Evolutionary conservation across 2,888 invertebrate species (phyloP).

Genomic region (Acanthosepion esculentum): DNA sequence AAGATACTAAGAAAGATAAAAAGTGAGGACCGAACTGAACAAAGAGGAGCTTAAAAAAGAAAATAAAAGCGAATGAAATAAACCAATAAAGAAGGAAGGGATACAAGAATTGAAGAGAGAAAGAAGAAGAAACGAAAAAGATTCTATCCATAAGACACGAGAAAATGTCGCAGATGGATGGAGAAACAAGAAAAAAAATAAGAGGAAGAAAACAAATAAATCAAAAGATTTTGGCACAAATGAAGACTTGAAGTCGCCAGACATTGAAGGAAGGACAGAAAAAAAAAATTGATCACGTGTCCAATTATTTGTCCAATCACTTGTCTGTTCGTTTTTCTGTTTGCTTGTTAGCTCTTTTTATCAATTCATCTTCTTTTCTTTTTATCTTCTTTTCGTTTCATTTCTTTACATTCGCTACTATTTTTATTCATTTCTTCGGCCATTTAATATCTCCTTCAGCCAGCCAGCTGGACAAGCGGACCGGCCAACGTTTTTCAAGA

Average conservation of each 20-base stretch:
- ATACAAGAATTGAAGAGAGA: neutral
- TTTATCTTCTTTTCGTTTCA: neutral
- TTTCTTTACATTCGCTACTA: too few species aligned
- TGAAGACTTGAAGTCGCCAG: neutral
- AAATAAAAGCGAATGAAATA: neutral
- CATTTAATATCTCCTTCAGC: neutral
- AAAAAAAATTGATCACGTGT: slow-evolving; percentile 20
- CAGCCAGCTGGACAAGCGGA: neutral
- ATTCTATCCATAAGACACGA: neutral
- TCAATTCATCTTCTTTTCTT: neutral
- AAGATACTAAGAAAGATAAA: neutral
- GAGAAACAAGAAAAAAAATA: neutral
- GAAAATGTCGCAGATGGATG: neutral
- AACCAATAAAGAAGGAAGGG: neutral
- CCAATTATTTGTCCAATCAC: slow-evolving; percentile 33
- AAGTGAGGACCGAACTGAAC: neutral
- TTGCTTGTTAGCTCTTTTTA: neutral
- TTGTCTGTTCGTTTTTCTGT: neutral
- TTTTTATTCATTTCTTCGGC: neutral
- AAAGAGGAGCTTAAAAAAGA: neutral
- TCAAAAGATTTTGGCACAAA: neutral
- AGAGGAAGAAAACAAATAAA: neutral
- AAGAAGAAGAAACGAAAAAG: neutral
- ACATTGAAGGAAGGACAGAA: neutral
- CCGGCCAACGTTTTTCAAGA: neutral